Conservation (phyloP, 2,888 invertebrate genomes). For the Lasioglossum morio region DNA sequence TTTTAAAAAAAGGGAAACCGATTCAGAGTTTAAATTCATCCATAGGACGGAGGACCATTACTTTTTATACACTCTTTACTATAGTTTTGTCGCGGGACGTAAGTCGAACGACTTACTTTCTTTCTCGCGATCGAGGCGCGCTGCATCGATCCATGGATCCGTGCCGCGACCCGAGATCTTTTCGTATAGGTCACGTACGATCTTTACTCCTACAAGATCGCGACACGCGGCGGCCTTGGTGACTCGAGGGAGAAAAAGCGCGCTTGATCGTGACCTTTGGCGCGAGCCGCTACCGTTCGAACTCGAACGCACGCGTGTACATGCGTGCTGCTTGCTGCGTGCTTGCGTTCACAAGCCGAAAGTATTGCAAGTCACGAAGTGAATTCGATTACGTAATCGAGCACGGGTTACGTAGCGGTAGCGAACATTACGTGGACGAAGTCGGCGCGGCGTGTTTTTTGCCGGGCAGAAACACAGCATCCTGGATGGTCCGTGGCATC, state of each 20-base stretch:
- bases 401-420: conserved; percentile 37
- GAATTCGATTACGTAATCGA: conserved; percentile 63
- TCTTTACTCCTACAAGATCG: conserved; percentile 63
- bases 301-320: conserved; percentile 51
- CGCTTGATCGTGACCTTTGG: conserved; percentile 74
- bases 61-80: no score
- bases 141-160: background rate
- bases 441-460: background rate
- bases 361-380: conserved; percentile 63
- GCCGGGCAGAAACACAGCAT: conserved; percentile 11
- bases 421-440: conserved; percentile 18
- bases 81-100: no score
- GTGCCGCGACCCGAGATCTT: conserved; percentile 36
- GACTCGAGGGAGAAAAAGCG: conserved; percentile 72
- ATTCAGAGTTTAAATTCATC: no score
- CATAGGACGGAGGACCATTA: no score
- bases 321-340: conserved; percentile 35
- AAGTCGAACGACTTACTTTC: no score
- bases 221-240: conserved; percentile 66
- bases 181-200: conserved; percentile 60
- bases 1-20: no score
- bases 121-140: no score
- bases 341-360: conserved; percentile 29
- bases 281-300: conserved; percentile 66
- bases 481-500: background rate